phyloP scores from a whole-genome alignment of 2,797 vertebrate species.

The Takifugu ocellatus region DNA sequence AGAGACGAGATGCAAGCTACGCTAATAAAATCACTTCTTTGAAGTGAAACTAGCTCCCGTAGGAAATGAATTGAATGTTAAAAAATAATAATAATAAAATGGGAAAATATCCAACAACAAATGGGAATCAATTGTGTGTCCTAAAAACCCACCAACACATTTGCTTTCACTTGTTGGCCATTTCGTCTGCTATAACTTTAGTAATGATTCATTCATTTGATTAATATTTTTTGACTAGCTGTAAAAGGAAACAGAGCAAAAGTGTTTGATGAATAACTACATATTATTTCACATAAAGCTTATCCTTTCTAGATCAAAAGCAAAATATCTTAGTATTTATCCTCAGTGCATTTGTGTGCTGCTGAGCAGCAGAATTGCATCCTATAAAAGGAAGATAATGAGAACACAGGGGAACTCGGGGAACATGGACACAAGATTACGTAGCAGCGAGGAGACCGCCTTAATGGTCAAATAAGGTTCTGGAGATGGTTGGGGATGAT shows the following conservation, averaged over 20 bases:
- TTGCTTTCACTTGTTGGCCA: neutral
- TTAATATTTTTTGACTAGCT: neutral
- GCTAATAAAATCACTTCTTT: constrained; percentile 42
- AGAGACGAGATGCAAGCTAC: constrained; percentile 45
- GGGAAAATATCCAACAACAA: neutral
- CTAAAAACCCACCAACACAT: no score
- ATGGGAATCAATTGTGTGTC: no score
- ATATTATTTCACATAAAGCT: no score
- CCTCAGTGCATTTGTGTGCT: constrained; percentile 51
- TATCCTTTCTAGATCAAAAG: constrained; percentile 31
- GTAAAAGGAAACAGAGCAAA: constrained; percentile 7
- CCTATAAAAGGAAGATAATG: constrained; percentile 65
- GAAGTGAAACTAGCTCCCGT: constrained; percentile 20
- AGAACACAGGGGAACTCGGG: constrained; percentile 64
- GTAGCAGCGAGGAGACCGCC: constrained; percentile 31
- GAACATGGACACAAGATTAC: constrained; percentile 54
- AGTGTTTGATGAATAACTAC: no score
- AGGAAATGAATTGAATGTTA: neutral
- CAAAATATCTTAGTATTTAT: constrained; percentile 39
- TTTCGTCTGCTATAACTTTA: neutral
- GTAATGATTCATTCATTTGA: no score
- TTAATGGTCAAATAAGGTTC: constrained; percentile 42
- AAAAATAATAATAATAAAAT: neutral
- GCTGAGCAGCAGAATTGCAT: constrained; percentile 52
- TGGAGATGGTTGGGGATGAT: constrained; percentile 23